phyloP scores from a whole-genome alignment of 2,888 invertebrate genomes.

The Hesperia comma region DNA sequence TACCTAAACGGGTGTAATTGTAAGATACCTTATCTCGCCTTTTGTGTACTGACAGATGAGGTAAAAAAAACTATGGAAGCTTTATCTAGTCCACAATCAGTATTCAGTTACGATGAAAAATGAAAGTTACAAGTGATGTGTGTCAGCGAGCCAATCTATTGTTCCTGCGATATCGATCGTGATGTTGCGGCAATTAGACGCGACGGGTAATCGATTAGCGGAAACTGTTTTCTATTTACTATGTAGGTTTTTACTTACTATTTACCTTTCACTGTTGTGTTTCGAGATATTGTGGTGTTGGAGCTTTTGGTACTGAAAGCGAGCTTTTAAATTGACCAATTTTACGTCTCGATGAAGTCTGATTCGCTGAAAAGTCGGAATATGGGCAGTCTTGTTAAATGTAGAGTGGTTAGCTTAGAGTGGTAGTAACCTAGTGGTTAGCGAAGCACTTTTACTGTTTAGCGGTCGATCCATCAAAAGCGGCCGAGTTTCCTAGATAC shows the following conservation, averaged over 20 bases:
- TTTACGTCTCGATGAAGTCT: no score
- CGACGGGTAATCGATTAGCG: constrained; percentile 12
- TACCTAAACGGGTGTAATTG: neutral
- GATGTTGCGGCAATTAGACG: constrained; percentile 19
- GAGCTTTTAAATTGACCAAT: no score
- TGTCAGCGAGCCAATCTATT: constrained; percentile 23
- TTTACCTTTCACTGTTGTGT: neutral
- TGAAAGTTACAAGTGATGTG: constrained; percentile 25
- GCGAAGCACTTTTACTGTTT: no score
- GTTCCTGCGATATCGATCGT: constrained; percentile 26
- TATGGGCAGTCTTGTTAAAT: no score
- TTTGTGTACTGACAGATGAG: neutral
- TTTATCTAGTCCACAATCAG: constrained; percentile 8
- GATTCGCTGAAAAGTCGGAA: no score
- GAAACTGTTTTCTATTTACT: constrained; percentile 15
- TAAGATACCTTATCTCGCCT: neutral
- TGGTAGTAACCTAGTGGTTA: no score
- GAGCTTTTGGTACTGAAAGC: no score
- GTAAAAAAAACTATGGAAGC: constrained; percentile 7
- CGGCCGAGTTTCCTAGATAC: no score
- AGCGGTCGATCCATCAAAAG: no score
- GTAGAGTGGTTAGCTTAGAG: no score
- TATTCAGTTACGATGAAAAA: constrained; percentile 17
- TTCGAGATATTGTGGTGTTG: no score
- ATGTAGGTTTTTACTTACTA: constrained; percentile 1